Conservation (phyloP, 2,113 vertebrate genomes). For the Chauna torquata region DNA sequence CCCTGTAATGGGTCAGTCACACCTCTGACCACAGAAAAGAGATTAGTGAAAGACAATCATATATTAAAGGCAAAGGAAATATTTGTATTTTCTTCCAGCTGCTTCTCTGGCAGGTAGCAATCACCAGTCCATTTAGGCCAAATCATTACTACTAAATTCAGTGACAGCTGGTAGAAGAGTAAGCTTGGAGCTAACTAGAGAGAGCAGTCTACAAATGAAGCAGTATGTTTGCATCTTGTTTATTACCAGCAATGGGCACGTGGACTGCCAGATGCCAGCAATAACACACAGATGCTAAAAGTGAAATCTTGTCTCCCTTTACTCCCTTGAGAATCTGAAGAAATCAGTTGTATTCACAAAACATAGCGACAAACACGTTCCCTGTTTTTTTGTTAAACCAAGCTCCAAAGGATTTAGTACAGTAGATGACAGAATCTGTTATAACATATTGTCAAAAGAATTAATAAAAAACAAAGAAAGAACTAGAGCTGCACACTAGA, state of each 20-base stretch:
- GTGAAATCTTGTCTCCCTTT: neutral
- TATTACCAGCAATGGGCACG: neutral
- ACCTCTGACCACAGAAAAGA: neutral
- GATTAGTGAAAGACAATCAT: neutral
- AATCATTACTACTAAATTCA: neutral
- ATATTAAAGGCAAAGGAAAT: neutral
- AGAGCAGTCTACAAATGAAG: neutral
- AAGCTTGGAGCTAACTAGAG: neutral
- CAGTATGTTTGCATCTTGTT: neutral
- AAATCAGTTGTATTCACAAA: neutral
- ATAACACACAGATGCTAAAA: neutral
- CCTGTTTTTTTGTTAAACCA: neutral
- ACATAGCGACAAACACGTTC: neutral
- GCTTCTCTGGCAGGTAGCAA: constrained; percentile 3
- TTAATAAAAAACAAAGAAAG: neutral
- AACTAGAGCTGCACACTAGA: neutral
- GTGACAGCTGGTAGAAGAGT: neutral
- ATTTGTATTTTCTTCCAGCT: neutral
- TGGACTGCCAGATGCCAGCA: neutral
- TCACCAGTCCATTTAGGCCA: neutral
- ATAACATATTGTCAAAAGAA: constrained; percentile 2
- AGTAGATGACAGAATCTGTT: neutral
- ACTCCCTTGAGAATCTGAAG: neutral
- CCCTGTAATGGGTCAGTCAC: neutral
- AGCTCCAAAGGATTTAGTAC: neutral